A percentile compares a stretch with the other conserved stretches of the same genome.
Conservation (phyloP, 2,888 invertebrate genomes). For the Platerodrilus igneus region DNA sequence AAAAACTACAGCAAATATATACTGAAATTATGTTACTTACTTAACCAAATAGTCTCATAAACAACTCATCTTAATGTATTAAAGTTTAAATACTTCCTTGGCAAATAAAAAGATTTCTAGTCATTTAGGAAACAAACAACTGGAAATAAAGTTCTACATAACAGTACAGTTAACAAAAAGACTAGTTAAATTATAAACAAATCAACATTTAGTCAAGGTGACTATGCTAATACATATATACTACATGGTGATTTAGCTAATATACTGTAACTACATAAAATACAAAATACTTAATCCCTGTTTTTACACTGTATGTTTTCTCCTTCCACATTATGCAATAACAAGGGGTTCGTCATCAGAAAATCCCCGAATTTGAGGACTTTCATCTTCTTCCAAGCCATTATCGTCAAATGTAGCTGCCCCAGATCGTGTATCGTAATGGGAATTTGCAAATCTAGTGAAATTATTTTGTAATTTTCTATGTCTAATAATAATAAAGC, state of each 20-base stretch:
- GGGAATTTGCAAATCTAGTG: conserved; percentile 75
- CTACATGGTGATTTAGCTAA: conserved; percentile 1
- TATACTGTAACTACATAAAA: background rate
- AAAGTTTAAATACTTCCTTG: no score
- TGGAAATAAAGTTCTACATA: no score
- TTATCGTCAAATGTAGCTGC: conserved; percentile 79
- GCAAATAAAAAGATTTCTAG: no score
- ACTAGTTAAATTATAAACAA: no score
- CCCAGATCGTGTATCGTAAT: conserved; percentile 82
- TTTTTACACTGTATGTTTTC: no score
- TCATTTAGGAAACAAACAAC: no score
- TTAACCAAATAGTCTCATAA: background rate
- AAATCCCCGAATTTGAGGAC: conserved; percentile 85
- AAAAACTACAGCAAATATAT: conserved; percentile 2
- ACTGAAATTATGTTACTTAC: background rate
- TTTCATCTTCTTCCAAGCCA: conserved; percentile 73
- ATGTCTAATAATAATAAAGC: conserved; percentile 60
- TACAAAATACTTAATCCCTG: no score
- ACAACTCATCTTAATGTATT: conserved; percentile 10
- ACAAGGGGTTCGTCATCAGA: conserved; percentile 93
- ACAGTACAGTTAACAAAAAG: no score
- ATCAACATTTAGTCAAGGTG: background rate
- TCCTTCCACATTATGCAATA: conserved; percentile 73
- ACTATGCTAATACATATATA: conserved; percentile 4
- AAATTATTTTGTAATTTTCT: conserved; percentile 72